Conservation (phyloP, 1,140 invertebrate genomes). For the Zaprionus taronus region DNA sequence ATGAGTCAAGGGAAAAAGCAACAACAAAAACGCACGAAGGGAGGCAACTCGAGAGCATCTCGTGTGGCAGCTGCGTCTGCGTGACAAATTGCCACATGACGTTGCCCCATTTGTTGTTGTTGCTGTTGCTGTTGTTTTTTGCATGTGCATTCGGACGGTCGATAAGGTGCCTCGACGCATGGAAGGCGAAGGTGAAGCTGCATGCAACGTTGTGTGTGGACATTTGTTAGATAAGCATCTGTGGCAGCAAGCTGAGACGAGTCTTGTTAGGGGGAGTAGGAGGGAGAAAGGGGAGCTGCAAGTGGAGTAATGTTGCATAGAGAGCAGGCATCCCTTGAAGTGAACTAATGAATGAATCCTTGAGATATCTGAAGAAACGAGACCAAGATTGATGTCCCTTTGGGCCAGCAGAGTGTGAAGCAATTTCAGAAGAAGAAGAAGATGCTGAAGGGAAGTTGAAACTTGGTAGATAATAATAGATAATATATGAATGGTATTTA, state of each 20-base stretch:
- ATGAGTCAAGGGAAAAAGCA: slow-evolving; percentile 46
- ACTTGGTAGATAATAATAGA: too few relatives aligned
- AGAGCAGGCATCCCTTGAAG: background rate
- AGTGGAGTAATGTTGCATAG: slow-evolving; percentile 6
- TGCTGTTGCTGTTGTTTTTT: slow-evolving; percentile 17
- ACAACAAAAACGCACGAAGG: slow-evolving; percentile 5
- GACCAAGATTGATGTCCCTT: background rate
- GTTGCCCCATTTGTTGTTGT: slow-evolving; percentile 39
- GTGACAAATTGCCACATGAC: slow-evolving; percentile 76
- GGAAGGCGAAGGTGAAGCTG: background rate
- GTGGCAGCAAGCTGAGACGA: slow-evolving; percentile 33
- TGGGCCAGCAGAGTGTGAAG: background rate
- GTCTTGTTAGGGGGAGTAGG: slow-evolving; percentile 23
- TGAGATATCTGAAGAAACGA: background rate
- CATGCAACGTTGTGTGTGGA: slow-evolving; percentile 33
- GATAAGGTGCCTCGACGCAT: slow-evolving; percentile 22
- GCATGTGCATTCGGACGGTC: slow-evolving; percentile 35
- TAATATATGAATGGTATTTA: too few relatives aligned
- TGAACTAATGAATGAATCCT: slow-evolving; percentile 9
- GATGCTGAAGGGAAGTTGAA: too few relatives aligned
- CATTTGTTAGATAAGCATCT: slow-evolving; percentile 73
- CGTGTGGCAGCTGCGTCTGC: slow-evolving; percentile 51
- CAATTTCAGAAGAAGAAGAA: background rate
- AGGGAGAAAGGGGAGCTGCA: background rate
- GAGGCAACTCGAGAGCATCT: background rate